These are phyloP conservation scores for mouse (Mus musculus) DNA, from an alignment of 2,113 vertebrate species.

Conservation along the genomic window DNA sequence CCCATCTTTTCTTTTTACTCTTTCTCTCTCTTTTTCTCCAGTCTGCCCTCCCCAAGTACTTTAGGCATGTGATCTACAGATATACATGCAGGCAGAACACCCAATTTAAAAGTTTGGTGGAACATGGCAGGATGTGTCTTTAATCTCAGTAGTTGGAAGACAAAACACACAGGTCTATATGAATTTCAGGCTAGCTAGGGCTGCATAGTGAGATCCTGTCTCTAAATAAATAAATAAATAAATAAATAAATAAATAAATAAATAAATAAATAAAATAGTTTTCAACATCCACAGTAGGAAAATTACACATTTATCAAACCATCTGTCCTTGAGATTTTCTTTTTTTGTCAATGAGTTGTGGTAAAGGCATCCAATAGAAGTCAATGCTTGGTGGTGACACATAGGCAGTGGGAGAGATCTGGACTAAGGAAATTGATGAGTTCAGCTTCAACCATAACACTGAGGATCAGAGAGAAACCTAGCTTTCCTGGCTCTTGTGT, in stretches of 20 bases:
- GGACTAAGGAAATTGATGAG: not conserved
- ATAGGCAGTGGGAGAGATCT: not conserved
- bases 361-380: not conserved
- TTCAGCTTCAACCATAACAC: not conserved
- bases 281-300: conserved; percentile 23
- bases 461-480: too few species aligned
- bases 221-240: not conserved
- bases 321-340: not conserved
- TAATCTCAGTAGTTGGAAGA: not conserved
- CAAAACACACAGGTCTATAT: not conserved
- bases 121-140: not conserved
- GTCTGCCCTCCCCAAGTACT: too few species aligned
- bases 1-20: not conserved
- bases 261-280: not conserved
- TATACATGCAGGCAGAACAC: not conserved
- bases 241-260: not conserved
- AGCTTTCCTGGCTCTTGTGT: not conserved
- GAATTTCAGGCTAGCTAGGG: not conserved
- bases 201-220: not conserved
- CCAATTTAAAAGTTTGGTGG: not conserved
- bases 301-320: not conserved
- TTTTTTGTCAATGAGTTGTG: not conserved
- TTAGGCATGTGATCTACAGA: not conserved
- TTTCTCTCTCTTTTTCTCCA: not conserved
- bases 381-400: not conserved